Evolutionary conservation across 2,113 vertebrate species (phyloP).

Genomic region (Mesitornis unicolor): DNA sequence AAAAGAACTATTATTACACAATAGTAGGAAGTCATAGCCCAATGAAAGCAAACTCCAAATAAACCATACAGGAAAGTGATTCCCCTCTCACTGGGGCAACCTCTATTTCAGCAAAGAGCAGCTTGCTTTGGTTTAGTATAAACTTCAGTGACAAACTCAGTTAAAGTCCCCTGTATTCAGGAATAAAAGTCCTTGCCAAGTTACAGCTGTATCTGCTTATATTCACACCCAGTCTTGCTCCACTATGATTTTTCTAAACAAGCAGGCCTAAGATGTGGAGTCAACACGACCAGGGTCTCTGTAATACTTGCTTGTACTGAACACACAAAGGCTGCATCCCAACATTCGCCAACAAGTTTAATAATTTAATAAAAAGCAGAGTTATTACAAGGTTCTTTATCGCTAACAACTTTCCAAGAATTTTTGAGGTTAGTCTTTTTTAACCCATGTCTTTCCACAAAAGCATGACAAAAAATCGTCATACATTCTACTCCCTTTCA

Average conservation of each 20-base stretch:
- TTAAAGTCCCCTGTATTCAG: not conserved
- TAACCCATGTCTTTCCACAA: not conserved
- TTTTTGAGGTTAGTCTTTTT: not conserved
- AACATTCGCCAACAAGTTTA: not conserved
- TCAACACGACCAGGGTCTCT: rapidly evolving
- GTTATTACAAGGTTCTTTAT: not conserved
- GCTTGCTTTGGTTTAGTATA: not conserved
- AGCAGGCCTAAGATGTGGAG: not conserved
- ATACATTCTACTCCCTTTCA: not conserved
- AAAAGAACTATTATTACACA: not conserved
- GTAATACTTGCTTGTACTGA: not conserved
- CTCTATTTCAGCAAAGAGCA: not conserved
- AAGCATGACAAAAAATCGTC: not conserved
- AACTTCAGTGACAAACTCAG: not conserved
- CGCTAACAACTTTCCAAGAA: not conserved
- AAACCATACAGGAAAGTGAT: not conserved
- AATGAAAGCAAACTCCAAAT: not conserved
- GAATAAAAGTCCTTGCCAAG: not conserved
- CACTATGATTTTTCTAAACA: not conserved
- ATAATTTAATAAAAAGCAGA: not conserved
- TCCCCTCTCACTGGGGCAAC: not conserved
- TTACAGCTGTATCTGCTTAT: not conserved
- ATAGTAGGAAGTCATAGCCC: not conserved
- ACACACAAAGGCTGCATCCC: not conserved
- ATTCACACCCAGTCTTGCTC: not conserved